These are phyloP conservation scores for Drosophila ercepeae DNA, from an alignment of 1,140 invertebrate species.

Conservation along the genomic window DNA sequence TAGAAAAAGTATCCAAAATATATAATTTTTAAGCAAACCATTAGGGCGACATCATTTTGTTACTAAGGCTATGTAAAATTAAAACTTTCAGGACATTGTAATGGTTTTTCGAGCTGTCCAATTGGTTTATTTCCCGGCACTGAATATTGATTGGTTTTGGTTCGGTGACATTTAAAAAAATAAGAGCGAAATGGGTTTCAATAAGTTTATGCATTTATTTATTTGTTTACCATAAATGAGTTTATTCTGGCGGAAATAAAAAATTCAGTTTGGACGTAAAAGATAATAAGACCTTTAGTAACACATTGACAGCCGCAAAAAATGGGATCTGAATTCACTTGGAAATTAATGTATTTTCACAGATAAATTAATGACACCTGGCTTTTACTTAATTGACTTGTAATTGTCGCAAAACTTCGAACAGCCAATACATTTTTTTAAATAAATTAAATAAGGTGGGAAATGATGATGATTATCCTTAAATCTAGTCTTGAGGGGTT, in stretches of 20 bases:
- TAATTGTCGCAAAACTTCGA: conserved; percentile 23
- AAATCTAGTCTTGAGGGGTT: conserved; percentile 40
- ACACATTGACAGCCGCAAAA: conserved; percentile 15
- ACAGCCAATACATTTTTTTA: background rate
- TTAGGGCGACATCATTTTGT: background rate
- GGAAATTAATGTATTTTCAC: conserved; percentile 16
- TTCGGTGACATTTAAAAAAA: conserved; percentile 11
- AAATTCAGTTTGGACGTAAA: conserved; percentile 9
- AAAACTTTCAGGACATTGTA: background rate
- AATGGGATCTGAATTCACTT: conserved; percentile 30
- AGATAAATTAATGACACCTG: conserved; percentile 5
- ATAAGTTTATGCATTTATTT: conserved; percentile 47
- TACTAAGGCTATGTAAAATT: background rate
- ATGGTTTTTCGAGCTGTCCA: background rate
- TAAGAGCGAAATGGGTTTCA: conserved; percentile 8
- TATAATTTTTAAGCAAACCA: background rate
- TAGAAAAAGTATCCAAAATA: background rate
- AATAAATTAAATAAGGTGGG: background rate
- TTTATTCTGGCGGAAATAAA: conserved; percentile 6
- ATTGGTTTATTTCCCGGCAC: background rate
- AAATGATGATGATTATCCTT: conserved; percentile 22
- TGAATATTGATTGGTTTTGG: background rate
- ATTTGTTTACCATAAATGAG: conserved; percentile 15
- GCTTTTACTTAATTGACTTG: conserved; percentile 59
- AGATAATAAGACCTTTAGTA: conserved; percentile 16